phyloP scores from a whole-genome alignment of 1,140 invertebrate genomes.

The Phortica variegata region DNA sequence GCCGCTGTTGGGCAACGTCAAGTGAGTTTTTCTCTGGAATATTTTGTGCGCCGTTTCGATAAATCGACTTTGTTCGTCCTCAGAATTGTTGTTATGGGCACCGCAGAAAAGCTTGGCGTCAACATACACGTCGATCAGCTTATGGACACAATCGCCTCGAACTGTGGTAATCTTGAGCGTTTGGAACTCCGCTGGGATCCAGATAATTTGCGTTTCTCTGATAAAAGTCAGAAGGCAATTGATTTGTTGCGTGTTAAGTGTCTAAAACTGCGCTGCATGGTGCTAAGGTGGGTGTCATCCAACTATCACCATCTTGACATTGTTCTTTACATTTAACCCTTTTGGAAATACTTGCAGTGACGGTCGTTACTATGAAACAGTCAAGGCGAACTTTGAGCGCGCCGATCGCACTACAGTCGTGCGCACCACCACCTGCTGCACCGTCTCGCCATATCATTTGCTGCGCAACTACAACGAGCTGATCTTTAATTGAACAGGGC shows the following conservation, averaged over 20 bases:
- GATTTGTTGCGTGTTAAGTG: slow-evolving; percentile 88
- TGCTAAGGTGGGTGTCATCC: slow-evolving; percentile 68
- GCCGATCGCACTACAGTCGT: slow-evolving; percentile 96
- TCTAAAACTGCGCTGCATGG: slow-evolving; percentile 78
- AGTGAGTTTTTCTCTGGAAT: slow-evolving; percentile 62
- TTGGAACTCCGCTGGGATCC: slow-evolving; percentile 96
- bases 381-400: slow-evolving; percentile 98
- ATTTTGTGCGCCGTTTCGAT: too few species aligned
- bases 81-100: slow-evolving; percentile 96
- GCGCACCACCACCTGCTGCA: slow-evolving; percentile 89
- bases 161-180: slow-evolving; percentile 84
- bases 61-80: slow-evolving; percentile 25
- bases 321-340: neutral
- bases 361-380: slow-evolving; percentile 98
- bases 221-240: slow-evolving; percentile 97
- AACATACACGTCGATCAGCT: slow-evolving; percentile 96
- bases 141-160: slow-evolving; percentile 95
- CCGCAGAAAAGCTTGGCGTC: slow-evolving; percentile 90
- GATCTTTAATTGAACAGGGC: slow-evolving; percentile 76
- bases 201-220: slow-evolving; percentile 95
- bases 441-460: slow-evolving; percentile 87
- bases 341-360: slow-evolving; percentile 69
- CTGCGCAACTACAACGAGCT: slow-evolving; percentile 91
- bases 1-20: slow-evolving; percentile 85
- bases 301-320: slow-evolving; percentile 1